phyloP scores from a whole-genome alignment of 2,113 vertebrate genomes.

The Pomatostomus ruficeps region DNA sequence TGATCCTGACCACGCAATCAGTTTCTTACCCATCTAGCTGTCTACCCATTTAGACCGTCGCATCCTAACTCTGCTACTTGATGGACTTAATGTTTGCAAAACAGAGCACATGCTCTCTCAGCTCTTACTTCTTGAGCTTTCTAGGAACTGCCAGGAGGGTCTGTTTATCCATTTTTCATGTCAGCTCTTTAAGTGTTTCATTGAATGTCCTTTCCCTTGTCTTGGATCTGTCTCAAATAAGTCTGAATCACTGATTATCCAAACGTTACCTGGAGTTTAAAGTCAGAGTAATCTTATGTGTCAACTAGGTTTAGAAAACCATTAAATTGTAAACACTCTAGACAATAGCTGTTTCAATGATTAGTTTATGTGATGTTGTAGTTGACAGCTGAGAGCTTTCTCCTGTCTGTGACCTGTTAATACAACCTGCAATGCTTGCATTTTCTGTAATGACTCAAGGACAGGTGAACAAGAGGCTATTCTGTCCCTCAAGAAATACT shows the following conservation, averaged over 20 bases:
- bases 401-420: neutral
- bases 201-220: neutral
- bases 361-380: neutral
- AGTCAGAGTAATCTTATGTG: neutral
- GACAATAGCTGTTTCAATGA: neutral
- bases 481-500: neutral
- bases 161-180: neutral
- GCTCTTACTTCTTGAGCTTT: neutral
- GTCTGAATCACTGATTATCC: neutral
- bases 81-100: neutral
- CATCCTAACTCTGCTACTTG: neutral
- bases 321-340: neutral
- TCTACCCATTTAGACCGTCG: neutral
- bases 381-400: neutral
- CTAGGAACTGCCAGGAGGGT: neutral
- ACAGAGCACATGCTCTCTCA: neutral
- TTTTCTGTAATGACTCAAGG: neutral
- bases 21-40: neutral
- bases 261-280: neutral
- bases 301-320: neutral
- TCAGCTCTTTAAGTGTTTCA: neutral
- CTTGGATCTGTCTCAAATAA: neutral
- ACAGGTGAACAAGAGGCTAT: neutral
- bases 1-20: neutral
- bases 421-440: neutral